Base-by-base conservation (phyloP, 2,888 invertebrate species). In the Thymelicus sylvestris region DNA sequence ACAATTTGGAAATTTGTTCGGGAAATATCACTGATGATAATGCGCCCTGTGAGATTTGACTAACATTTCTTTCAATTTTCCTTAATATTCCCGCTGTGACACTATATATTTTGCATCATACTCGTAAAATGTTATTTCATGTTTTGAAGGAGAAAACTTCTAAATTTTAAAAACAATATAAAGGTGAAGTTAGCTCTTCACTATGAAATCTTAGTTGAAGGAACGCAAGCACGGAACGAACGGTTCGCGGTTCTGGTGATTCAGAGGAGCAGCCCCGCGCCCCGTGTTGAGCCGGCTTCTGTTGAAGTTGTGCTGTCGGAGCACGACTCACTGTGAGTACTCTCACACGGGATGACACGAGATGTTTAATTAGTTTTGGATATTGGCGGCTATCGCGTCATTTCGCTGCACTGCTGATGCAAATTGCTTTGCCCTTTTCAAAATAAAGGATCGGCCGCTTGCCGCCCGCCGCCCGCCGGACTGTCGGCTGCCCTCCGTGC, bases 391-490 rank as follows among this genome's bases (percentile, higher is more conserved):
- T 48, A 67, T 67, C 67, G 52, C 39, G 13, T 47, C 41, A 61
- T 62, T 61, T 61, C 67, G 67, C 67, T 67, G 67, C 67, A 67
- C 50, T 67, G 67, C 67, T 67, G n/a, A 67, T 67, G 60, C 67
- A 61, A 67, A 67, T 67, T 61, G 67, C 67, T 67, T 61, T 41
- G 48, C 39, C 61, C 67, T 67, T 67, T 67, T 62, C 67, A 52
- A 67, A 67, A 67, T 67, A 67, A 62, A 62, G 62, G 61, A 61
- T 62, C 44, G 61, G 61, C 61, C 67, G 52, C 60, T 59, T 15
- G 57, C 48, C 59, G 60, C 50, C n/a, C n/a, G 61, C 61, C 67
- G 52, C 60, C 59, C n/a, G 57, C 48, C 59, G 60, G 39, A 41
- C 19, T 61, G 52, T 61, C 24, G 41, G 5, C 3, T 31, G 31